Evolutionary conservation across 2,113 vertebrate genomes (phyloP), one percentile per base, ranked within the genome.

Genomic region (Gymnocephalus cernua): DNA sequence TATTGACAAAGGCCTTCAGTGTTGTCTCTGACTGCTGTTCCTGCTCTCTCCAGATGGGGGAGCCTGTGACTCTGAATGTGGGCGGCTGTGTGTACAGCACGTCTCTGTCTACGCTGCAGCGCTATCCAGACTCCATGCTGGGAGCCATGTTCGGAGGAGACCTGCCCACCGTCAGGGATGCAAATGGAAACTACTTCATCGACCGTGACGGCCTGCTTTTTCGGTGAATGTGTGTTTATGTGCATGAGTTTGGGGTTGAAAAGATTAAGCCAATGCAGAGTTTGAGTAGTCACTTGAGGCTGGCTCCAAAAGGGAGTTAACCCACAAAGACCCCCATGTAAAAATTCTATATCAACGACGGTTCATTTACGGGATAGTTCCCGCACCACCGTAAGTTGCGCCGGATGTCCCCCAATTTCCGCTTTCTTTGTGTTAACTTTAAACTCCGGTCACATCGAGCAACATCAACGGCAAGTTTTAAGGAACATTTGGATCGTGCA

Each of bases 121-220:
- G 96, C 71, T 97, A 97, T 91, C 97, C 97, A 0, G 97, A 98
- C 86, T 98, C 97, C 53, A 97, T 97, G 97, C 84, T 98, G 90
- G 97, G 96, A 0, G 97, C 97, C 85, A 98, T 98, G 96, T 97
- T 98, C 83, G 95, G 96, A 2, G 97, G 97, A 35, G 97, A 97
- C 91, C 95, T 97, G 86, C 96, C 96, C 66, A 97, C 96, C 15
- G 96, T 96, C 64, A 95, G 92, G 69, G 97, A 98, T 75, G 88
- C 95, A 32, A 96, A 95, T 21, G 97, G 97, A 44, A 95, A 97
- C 92, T 97, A 96, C 87, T 98, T 98, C 91, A 98, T 98, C 0
- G 97, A 98, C 91, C 94, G 97, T 0, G 97, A 98, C 0, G 97
- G 97, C 29, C 96, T 96, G 44, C 95, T 97, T 66, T 98, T 98